These are phyloP conservation scores for Bovichtus variegatus DNA, from an alignment of 2,797 vertebrate species.

Conservation along the genomic window DNA sequence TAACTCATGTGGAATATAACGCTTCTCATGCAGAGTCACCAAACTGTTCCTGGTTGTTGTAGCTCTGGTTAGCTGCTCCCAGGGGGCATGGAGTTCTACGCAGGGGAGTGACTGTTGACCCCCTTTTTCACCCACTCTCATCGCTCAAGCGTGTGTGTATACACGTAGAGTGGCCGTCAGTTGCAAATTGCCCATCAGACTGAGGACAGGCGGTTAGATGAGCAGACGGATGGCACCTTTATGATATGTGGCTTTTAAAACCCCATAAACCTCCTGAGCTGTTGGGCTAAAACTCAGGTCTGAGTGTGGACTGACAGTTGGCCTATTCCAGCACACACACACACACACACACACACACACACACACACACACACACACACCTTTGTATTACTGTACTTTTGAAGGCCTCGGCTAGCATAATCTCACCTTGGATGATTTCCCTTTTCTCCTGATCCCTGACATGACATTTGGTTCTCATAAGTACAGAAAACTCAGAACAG, in stretches of 20 bases:
- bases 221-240: constrained; percentile 51
- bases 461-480: constrained; percentile 65
- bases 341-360: constrained; percentile 15
- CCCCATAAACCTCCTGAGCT: constrained; percentile 74
- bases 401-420: constrained; percentile 23
- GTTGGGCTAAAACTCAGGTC: constrained; percentile 39
- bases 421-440: constrained; percentile 25
- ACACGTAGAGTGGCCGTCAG: background rate
- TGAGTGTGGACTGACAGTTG: constrained; percentile 72
- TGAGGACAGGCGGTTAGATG: constrained; percentile 24
- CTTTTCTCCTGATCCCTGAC: constrained; percentile 19
- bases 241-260: constrained; percentile 77
- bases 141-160: constrained; percentile 1
- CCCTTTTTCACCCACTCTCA: constrained; percentile 2
- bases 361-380: constrained; percentile 9
- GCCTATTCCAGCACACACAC: constrained; percentile 46
- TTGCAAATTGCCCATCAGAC: constrained; percentile 58
- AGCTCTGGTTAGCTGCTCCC: background rate
- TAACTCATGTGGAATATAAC: background rate
- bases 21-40: background rate
- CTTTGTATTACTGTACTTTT: constrained; percentile 15
- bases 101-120: background rate
- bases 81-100: background rate
- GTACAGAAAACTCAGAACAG: constrained; percentile 37
- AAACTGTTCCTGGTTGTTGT: background rate